Percentiles rank a stretch among this genome's conserved stretches.
These are phyloP conservation scores for Ceyx erithaca DNA, from an alignment of 2,797 vertebrate species.

Conservation along the genomic window DNA sequence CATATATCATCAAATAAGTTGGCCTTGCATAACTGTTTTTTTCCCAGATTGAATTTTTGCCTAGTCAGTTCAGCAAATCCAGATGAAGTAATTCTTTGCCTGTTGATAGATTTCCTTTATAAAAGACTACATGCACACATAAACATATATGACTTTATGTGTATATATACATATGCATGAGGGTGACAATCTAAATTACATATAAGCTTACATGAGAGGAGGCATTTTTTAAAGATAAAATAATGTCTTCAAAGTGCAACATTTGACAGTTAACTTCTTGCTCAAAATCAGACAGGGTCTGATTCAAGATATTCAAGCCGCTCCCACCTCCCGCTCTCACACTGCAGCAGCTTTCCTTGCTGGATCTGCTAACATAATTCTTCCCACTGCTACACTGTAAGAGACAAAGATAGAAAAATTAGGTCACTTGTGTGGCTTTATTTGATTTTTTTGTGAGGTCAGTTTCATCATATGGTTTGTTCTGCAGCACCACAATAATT, in stretches of 20 bases:
- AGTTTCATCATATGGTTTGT: background rate
- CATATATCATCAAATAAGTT: background rate
- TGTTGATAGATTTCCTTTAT: background rate
- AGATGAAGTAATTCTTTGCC: background rate
- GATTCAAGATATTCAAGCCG: background rate
- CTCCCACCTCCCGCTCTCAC: background rate
- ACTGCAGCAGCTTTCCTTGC: background rate
- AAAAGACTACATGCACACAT: background rate
- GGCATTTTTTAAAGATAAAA: background rate
- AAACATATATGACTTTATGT: background rate
- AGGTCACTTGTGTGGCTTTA: background rate
- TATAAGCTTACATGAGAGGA: background rate
- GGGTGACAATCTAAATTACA: background rate
- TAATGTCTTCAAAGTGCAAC: background rate
- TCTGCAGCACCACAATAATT: background rate
- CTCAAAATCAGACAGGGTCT: background rate
- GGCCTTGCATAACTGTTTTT: background rate
- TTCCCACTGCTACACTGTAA: background rate
- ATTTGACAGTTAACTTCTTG: background rate
- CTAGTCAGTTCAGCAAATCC: background rate
- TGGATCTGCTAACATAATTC: background rate
- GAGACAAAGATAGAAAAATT: background rate
- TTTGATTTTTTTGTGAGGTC: background rate
- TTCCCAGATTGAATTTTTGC: background rate
- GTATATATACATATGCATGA: too few relatives aligned